Evolutionary conservation across 2,797 vertebrate species (phyloP).

Genomic region (Neopelma chrysocephalum): DNA sequence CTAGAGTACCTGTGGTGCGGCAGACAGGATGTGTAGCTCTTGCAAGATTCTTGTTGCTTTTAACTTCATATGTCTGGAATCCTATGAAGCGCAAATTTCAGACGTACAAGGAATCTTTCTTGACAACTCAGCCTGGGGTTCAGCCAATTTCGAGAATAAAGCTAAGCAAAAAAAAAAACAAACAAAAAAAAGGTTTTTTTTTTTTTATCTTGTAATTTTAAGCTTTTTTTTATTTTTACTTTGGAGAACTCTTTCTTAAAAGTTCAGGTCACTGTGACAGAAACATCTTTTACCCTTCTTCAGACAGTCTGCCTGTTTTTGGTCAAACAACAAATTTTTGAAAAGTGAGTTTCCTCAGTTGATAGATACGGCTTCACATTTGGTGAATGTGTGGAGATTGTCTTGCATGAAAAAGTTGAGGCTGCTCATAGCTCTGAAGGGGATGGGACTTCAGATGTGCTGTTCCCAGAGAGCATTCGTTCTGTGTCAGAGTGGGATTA

Average conservation of each 20-base stretch:
- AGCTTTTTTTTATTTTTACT: neutral
- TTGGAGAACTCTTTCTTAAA: neutral
- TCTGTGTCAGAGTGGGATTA: neutral
- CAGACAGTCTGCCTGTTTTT: neutral
- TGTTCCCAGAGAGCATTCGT: neutral
- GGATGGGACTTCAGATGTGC: neutral
- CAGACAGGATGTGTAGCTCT: neutral
- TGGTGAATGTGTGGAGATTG: neutral
- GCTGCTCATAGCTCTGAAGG: neutral
- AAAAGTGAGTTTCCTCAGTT: neutral
- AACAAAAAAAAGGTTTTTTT: neutral
- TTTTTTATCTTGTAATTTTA: neutral
- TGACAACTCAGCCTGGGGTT: neutral
- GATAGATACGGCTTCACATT: neutral
- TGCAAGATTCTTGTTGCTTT: neutral
- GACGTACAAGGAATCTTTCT: neutral
- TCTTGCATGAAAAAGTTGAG: neutral
- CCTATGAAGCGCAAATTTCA: neutral
- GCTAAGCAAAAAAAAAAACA: neutral
- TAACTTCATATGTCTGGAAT: neutral
- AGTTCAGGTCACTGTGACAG: neutral
- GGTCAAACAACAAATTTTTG: neutral
- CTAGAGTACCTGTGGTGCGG: neutral
- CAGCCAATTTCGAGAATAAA: neutral
- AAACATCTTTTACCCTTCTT: neutral